These are phyloP conservation scores for Drosophila truncata DNA, from an alignment of 1,140 invertebrate species.

Conservation along the genomic window DNA sequence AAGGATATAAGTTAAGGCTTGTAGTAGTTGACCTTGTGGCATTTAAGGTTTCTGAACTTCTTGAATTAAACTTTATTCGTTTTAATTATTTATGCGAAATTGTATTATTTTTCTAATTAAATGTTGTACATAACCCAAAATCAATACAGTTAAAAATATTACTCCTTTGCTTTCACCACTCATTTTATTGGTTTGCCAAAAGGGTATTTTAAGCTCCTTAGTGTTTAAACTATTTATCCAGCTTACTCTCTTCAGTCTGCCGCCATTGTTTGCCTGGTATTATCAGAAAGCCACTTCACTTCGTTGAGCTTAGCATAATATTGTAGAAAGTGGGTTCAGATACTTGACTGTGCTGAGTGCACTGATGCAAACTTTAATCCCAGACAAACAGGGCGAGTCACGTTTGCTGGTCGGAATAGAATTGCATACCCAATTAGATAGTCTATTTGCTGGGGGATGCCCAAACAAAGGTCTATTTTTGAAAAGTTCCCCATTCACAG, in stretches of 20 bases:
- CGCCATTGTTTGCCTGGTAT: constrained; percentile 24
- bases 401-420: constrained; percentile 30
- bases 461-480: constrained; percentile 9
- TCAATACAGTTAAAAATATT: neutral
- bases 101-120: neutral
- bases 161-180: neutral
- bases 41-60: neutral
- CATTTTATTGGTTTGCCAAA: neutral
- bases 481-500: constrained; percentile 3
- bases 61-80: neutral
- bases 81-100: neutral
- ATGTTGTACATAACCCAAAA: neutral
- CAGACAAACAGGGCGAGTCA: constrained; percentile 19
- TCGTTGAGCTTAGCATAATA: constrained; percentile 20
- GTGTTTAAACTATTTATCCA: constrained; percentile 3
- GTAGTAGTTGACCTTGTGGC: neutral
- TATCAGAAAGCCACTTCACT: constrained; percentile 26
- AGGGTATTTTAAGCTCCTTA: neutral
- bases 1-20: neutral
- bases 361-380: constrained; percentile 34
- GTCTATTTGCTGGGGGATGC: constrained; percentile 15
- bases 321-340: constrained; percentile 16
- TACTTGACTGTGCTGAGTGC: constrained; percentile 34
- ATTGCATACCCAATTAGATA: constrained; percentile 34
- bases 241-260: neutral